phyloP scores from a whole-genome alignment of 2,113 vertebrate genomes.

The Daubentonia madagascariensis region DNA sequence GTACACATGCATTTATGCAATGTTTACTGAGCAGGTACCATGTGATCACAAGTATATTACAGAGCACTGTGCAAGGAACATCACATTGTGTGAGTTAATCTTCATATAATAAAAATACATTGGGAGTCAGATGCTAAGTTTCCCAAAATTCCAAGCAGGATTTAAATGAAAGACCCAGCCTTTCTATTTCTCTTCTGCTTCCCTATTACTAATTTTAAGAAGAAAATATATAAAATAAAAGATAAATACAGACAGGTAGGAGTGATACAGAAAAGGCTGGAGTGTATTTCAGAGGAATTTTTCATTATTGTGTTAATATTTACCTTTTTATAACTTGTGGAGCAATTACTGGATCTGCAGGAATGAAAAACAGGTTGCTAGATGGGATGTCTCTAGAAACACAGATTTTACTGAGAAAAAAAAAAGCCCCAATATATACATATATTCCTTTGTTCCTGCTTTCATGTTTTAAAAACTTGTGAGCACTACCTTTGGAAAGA shows the following conservation, averaged over 20 bases:
- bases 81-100: not conserved
- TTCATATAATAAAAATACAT: not conserved
- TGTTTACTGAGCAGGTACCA: not conserved
- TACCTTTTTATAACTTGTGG: not conserved
- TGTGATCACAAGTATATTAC: not conserved
- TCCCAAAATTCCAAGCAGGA: not conserved
- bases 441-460: not conserved
- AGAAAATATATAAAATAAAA: not conserved
- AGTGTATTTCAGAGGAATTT: not conserved
- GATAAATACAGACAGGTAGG: not conserved
- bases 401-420: not conserved
- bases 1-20: not conserved
- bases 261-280: not conserved
- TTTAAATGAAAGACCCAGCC: not conserved
- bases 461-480: not conserved
- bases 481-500: not conserved
- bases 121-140: not conserved
- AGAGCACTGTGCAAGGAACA: not conserved
- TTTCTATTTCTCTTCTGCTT: not conserved
- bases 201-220: not conserved
- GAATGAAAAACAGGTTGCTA: not conserved
- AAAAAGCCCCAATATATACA: not conserved
- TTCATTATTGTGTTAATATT: not conserved
- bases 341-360: not conserved
- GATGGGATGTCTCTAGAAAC: not conserved